Percentiles rank a stretch among this genome's conserved stretches.
Conservation (phyloP, 2,888 invertebrate genomes). For the Eretmocerus hayati region DNA sequence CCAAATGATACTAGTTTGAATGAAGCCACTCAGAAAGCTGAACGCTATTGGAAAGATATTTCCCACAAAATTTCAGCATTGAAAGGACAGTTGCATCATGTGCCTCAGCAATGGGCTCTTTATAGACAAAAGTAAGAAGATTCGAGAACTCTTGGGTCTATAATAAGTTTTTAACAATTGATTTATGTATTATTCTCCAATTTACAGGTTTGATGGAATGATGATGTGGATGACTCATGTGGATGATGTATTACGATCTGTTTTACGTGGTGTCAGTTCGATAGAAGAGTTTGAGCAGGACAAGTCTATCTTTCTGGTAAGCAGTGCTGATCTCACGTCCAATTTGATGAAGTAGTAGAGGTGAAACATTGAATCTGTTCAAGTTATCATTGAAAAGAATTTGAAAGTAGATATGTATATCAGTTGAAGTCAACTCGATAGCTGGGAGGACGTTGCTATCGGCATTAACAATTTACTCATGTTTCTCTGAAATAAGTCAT, state of each 20-base stretch:
- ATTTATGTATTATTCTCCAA: neutral
- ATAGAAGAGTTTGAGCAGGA: conserved; percentile 87
- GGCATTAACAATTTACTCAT: too few relatives aligned
- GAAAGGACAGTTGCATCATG: conserved; percentile 67
- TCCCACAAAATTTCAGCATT: conserved; percentile 66
- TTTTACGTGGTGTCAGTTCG: conserved; percentile 76
- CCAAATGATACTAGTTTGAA: conserved; percentile 61
- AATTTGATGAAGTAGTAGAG: too few relatives aligned
- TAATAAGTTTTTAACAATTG: neutral
- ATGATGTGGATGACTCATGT: conserved; percentile 87
- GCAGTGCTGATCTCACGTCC: too few relatives aligned
- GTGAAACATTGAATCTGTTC: too few relatives aligned
- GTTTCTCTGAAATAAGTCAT: too few relatives aligned
- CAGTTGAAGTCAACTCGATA: too few relatives aligned
- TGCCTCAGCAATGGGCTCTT: conserved; percentile 85
- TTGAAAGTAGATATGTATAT: too few relatives aligned
- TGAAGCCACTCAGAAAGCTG: conserved; percentile 61
- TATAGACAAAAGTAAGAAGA: conserved; percentile 65
- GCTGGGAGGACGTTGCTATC: too few relatives aligned
- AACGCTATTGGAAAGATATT: conserved; percentile 69
- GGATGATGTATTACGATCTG: conserved; percentile 72
- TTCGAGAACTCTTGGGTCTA: neutral
- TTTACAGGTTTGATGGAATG: conserved; percentile 65
- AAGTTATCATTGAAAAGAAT: too few relatives aligned
- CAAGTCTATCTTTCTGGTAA: conserved; percentile 83